Evolutionary conservation across 1,140 invertebrate genomes (phyloP).

Genomic region (Lineus longissimus): DNA sequence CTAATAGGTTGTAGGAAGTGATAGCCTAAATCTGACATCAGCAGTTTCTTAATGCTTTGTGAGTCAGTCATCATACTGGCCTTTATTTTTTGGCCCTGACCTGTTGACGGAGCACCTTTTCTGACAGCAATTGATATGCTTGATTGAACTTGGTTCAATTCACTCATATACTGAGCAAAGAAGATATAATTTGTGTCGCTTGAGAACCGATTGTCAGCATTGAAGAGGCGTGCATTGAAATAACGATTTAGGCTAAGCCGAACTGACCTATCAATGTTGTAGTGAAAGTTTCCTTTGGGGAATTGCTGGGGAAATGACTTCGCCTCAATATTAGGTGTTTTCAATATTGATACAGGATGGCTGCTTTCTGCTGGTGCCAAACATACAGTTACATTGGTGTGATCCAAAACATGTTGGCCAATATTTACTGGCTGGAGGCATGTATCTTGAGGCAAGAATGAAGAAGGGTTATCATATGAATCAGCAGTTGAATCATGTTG

Average conservation of each 20-base stretch:
- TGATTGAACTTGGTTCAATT: constrained; percentile 1
- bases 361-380: constrained; percentile 10
- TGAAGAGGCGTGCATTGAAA: constrained; percentile 2
- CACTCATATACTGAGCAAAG: background rate
- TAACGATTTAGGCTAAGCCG: background rate
- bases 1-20: background rate
- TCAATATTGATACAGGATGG: background rate
- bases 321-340: constrained; percentile 4
- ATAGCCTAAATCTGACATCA: background rate
- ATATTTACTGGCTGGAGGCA: constrained; percentile 22
- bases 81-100: too few species aligned
- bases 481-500: background rate
- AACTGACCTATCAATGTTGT: background rate
- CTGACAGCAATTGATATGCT: background rate
- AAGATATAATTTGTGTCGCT: background rate
- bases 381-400: constrained; percentile 13
- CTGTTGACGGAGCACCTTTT: background rate
- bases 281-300: background rate
- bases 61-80: too few species aligned
- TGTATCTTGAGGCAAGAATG: constrained; percentile 12
- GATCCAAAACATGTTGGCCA: constrained; percentile 19
- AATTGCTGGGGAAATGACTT: constrained; percentile 2
- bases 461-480: background rate
- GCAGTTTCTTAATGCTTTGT: too few species aligned
- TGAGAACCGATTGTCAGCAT: background rate